phyloP scores from a whole-genome alignment of 1,140 invertebrate species.

The Drosophila busckii region DNA sequence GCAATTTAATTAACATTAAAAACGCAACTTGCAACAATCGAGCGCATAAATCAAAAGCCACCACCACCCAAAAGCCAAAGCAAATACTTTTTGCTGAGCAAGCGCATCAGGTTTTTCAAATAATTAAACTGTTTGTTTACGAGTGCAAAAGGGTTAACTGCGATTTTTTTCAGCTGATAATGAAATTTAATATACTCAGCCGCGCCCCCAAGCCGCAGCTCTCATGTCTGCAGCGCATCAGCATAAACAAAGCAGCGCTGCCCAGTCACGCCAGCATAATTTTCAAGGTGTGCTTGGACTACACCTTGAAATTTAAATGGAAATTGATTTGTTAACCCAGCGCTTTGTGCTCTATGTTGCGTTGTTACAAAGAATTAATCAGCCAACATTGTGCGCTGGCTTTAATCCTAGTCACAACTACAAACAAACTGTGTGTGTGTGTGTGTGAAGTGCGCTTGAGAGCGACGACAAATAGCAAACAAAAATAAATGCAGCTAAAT shows the following conservation, averaged over 20 bases:
- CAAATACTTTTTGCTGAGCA: conserved; percentile 26
- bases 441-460: conserved; percentile 7
- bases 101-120: no score
- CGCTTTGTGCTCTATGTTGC: conserved; percentile 18
- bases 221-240: conserved; percentile 51
- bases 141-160: conserved; percentile 3
- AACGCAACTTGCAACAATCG: conserved; percentile 55
- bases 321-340: no score
- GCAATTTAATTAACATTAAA: conserved; percentile 74
- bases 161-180: no score
- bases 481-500: conserved; percentile 53
- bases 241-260: conserved; percentile 41
- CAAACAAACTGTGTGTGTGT: conserved; percentile 11
- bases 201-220: conserved; percentile 19
- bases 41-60: conserved; percentile 59
- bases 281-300: conserved; percentile 38
- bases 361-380: no score
- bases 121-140: no score
- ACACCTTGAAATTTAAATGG: no score
- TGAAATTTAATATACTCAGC: conserved; percentile 6
- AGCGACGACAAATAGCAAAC: conserved; percentile 34
- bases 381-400: no score
- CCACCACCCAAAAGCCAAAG: conserved; percentile 44
- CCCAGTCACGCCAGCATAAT: conserved; percentile 56
- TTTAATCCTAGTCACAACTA: not conserved